Evolutionary conservation across 2,888 invertebrate species (phyloP), one percentile per base, ranked within the genome.

Genomic region (Tiliacea citrago): DNA sequence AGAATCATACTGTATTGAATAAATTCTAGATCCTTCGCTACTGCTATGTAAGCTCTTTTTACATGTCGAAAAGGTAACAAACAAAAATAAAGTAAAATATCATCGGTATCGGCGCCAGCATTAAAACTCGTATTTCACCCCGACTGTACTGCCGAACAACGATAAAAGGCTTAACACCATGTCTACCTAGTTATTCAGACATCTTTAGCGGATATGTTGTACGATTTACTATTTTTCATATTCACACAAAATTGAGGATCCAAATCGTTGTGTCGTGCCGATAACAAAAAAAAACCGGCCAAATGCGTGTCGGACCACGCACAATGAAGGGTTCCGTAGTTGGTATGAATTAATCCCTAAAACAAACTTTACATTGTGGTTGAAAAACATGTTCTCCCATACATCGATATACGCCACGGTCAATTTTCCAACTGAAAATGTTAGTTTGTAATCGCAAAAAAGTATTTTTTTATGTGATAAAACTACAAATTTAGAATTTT

Each of bases 121-220:
- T 85, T 82, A 85, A 88, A 84, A 88, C 88, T 89, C 89, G 89
- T 93, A 91, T 90, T 91, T 91, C 88, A 89, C 86, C 88, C 86
- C 82, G 80, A 81, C 84, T 83, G 86, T 87, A 83, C 92, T 94
- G 94, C 85, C 77, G 82, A 87, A 79, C 84, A 77, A 82, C 90
- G 94, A 94, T 94, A 94, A 94, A 94, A 92, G 91, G 92, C 93
- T 94, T 94, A 92, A 92, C 91, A 88, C 89, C 90, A 71, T 78
- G 77, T 80, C 77, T 16, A 51, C 9, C 21, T 74, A 68, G 69
- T 81, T 79, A 90, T 91, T 89, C 84, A 90, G 88, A 88, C 91
- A 91, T 89, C 90, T 89, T 82, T 88, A 83, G 85, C 82, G 51
- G 65, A 66, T 82, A 61, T 68, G 42, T 78, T 72, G 5, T 58